A percentile compares a stretch with the other conserved stretches of the same genome.
Evolutionary conservation across 2,797 vertebrate genomes (phyloP).

Genomic region (Picus viridis): DNA sequence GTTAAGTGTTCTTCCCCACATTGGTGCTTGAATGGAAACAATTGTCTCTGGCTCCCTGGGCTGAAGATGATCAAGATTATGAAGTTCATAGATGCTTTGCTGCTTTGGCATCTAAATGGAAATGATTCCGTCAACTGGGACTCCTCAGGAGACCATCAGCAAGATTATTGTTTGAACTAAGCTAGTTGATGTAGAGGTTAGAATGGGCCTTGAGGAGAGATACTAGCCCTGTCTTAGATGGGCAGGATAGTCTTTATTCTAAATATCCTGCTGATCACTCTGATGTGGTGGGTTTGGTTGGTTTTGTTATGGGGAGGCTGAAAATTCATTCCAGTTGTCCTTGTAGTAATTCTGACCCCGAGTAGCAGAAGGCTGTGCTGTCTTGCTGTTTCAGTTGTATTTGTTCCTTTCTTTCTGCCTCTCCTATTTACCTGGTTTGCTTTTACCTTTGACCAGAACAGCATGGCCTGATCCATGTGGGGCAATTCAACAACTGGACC

Average conservation of each 20-base stretch:
- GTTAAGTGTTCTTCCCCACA: background rate
- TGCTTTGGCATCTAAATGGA: slow-evolving; percentile 44
- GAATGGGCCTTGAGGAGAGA: background rate
- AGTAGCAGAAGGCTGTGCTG: background rate
- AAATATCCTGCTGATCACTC: background rate
- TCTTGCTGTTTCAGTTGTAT: background rate
- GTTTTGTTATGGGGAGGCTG: background rate
- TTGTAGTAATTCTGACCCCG: background rate
- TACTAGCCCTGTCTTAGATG: background rate
- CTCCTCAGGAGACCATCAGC: slow-evolving; percentile 19
- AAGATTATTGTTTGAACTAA: background rate
- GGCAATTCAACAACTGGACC: background rate
- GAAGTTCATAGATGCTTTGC: slow-evolving; percentile 8
- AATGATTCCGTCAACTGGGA: slow-evolving; percentile 25
- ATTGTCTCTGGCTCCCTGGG: background rate
- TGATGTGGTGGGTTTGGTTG: background rate
- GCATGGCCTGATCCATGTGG: background rate
- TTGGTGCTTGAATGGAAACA: background rate
- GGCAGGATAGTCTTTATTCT: background rate
- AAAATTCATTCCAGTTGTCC: background rate
- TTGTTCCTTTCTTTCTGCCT: background rate
- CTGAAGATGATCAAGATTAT: slow-evolving; percentile 43
- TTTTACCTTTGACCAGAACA: background rate
- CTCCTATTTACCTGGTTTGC: background rate
- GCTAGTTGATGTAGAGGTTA: background rate